Conservation (phyloP, 2,113 vertebrate species). For the Zapus hudsonius region DNA sequence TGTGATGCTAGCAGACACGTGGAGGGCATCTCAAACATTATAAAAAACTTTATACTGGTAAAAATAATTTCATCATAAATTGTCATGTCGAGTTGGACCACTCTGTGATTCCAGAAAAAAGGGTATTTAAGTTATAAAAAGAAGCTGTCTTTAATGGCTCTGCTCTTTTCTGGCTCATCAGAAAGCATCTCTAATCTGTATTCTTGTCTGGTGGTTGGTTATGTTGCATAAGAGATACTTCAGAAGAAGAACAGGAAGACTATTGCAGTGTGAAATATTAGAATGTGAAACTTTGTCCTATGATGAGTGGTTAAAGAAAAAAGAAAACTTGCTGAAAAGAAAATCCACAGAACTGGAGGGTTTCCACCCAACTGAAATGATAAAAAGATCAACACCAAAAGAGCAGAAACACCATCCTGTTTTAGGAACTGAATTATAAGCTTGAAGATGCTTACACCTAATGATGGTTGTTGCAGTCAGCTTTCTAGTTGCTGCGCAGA, state of each 20-base stretch:
- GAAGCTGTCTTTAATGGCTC: neutral
- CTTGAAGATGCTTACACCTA: too few species aligned
- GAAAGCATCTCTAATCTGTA: neutral
- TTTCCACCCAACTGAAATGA: constrained; percentile 21
- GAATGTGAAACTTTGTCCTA: neutral
- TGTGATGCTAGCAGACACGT: constrained; percentile 32
- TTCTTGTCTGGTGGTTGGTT: neutral
- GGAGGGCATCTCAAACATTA: neutral
- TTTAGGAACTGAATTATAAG: neutral
- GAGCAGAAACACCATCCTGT: neutral
- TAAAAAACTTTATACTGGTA: neutral
- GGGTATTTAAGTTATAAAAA: neutral
- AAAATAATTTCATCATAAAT: neutral
- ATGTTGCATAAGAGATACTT: neutral
- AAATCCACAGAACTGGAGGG: neutral
- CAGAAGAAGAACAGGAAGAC: neutral
- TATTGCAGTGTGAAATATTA: neutral
- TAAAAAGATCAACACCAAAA: neutral
- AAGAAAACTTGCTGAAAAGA: neutral
- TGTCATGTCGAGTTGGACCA: neutral
- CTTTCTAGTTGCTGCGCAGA: too few species aligned
- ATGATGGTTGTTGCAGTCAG: too few species aligned
- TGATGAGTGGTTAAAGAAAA: neutral
- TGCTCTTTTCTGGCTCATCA: neutral
- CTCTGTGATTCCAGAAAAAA: neutral